Base-by-base conservation (phyloP, 2,888 invertebrate species). In the Ditula angustiorana region DNA sequence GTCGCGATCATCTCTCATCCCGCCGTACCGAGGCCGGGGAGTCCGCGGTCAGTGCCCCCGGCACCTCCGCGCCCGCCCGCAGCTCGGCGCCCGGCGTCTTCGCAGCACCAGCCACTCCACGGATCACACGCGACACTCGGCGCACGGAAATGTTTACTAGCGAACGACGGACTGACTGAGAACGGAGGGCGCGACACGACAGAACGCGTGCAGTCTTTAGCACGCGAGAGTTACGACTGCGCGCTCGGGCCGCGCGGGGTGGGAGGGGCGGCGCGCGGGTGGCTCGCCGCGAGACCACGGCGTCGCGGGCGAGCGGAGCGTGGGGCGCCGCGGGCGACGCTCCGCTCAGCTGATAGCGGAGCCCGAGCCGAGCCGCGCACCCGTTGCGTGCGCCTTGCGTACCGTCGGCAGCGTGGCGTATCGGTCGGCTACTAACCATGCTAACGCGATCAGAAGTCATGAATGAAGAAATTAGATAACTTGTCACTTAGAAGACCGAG, bases 31-130 rank as follows among this genome's bases (percentile, higher is more conserved):
- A 62, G 56, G 23, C 28, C 49, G 60, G 47, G 63, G 77, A 74
- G 80, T 66, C 73, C 66, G 79, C 83, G 86, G 88, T 87, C 86
- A 85, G 73, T 81, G 88, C 80, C 82, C 86, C 77, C 79, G 73
- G 70, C 55, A 30, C 33, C 55, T 55, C 37, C 66, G 30, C 52
- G 33, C 26, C 30, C 23, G 53, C 35, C 5, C 8, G 35, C 47
- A 35, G 44, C 52, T 23, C 52, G 23, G 33, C 61, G 23, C 86
- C 76, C 79, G 72, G 70, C 68, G 24, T 41, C 35, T 11, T 21
- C 23, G 50, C 44, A 37, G 23, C 23, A 1, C 23, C 35, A 8
- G 5, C n/a, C 47, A n/a, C n/a, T 24, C 33, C 30, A 30, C 21
- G 16, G 11, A 3, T 16, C 24, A 49, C 28, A 16, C n/a, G 3